These are phyloP conservation scores for Phocoena phocoena DNA, from an alignment of 2,113 vertebrate genomes.

Conservation along the genomic window DNA sequence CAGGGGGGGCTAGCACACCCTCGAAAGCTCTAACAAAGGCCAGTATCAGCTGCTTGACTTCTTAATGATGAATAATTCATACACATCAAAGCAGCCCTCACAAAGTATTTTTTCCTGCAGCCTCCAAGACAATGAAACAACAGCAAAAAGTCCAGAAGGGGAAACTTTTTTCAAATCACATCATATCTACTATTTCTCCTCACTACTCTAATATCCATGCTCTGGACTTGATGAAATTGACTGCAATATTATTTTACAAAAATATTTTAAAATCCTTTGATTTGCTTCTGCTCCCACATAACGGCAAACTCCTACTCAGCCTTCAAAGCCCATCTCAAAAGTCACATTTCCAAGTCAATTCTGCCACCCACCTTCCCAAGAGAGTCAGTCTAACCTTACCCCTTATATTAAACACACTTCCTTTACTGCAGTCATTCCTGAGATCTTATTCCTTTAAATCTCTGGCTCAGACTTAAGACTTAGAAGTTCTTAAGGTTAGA, in stretches of 20 bases:
- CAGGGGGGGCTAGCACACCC: not conserved
- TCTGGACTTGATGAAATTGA: constrained; percentile 24
- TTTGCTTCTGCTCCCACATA: not conserved
- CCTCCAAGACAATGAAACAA: constrained; percentile 69
- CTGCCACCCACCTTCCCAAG: not conserved
- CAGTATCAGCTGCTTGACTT: constrained; percentile 43
- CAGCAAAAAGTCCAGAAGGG: constrained; percentile 54
- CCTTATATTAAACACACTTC: not conserved
- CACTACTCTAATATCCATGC: not conserved
- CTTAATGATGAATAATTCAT: constrained; percentile 76
- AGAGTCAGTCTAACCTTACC: not conserved
- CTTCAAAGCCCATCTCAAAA: constrained; percentile 44
- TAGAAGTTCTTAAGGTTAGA: not conserved
- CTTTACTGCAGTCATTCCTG: not conserved
- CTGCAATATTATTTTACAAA: not conserved
- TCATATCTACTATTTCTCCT: not conserved
- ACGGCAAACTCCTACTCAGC: constrained; percentile 39
- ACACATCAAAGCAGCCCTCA: constrained; percentile 64
- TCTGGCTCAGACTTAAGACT: not conserved
- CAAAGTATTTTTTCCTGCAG: constrained; percentile 5
- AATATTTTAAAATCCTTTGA: not conserved
- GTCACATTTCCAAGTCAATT: not conserved
- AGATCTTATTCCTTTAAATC: not conserved
- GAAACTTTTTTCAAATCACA: not conserved
- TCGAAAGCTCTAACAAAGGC: constrained; percentile 47